Evolutionary conservation across 2,888 invertebrate genomes (phyloP), one percentile per base, ranked within the genome.

Genomic region (Sthenelais limicola): DNA sequence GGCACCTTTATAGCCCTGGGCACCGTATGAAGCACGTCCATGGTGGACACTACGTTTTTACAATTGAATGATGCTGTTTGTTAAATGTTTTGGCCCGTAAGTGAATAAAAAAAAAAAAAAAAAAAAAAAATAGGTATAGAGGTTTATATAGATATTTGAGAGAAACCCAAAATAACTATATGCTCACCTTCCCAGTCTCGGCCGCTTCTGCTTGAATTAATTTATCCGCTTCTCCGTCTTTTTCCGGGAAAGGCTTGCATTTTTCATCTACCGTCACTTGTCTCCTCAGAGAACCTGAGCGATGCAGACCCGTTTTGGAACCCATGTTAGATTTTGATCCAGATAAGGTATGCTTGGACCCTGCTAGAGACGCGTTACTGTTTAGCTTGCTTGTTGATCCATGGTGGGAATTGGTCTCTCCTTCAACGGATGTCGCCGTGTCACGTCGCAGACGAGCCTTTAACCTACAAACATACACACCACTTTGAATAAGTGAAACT

Each of bases 151-250:
- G n/a, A n/a, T n/a, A n/a, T n/a, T n/a, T n/a, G n/a, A n/a, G n/a
- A n/a, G n/a, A n/a, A n/a, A n/a, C n/a, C n/a, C n/a, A n/a, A n/a
- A n/a, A n/a, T 21, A 24, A 52, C 9, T 9, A 0, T 52, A 32
- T 28, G 54, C 82, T 74, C 77, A 86, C 87, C 75, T 80, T 78
- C 48, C 86, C 85, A 28, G 84, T 85, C 73, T 85, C 84, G 68
- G 84, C 76, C 43, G 80, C 80, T 70, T 87, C 87, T 26, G 79
- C 83, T 69, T 84, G 80, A 18, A 86, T 86, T 15, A 86, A 78
- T 75, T 84, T 82, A 33, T 85, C 80, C 7, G 49, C 43, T 49
- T 79, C 77, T 72, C 79, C 48, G 21, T 68, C 66, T 58, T 76
- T 76, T 18, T 33, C 69, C 24, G 72, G 24, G 26, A 76, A 62